A percentile compares a stretch with the other conserved stretches of the same genome.
These are phyloP conservation scores for Trypoxylon attenuatum DNA, from an alignment of 2,888 invertebrate genomes.

Conservation along the genomic window DNA sequence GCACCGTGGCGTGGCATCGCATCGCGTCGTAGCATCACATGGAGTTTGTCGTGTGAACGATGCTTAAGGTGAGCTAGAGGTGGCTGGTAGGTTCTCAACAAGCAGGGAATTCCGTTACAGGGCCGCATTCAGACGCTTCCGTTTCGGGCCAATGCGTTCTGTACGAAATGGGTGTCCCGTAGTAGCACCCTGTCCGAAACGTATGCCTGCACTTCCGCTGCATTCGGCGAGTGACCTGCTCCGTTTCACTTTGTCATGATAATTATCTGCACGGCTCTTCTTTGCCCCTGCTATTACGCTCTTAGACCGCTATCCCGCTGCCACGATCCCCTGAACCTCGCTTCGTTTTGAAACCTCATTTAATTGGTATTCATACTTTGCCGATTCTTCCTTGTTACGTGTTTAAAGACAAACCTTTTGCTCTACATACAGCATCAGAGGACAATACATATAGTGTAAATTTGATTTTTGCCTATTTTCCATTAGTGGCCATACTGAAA, in stretches of 20 bases:
- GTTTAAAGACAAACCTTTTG: too few relatives aligned
- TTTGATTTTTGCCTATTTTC: too few relatives aligned
- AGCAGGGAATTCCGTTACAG: constrained; percentile 56
- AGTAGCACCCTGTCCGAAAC: constrained; percentile 30
- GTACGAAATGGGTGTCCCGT: constrained; percentile 37
- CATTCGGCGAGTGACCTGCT: constrained; percentile 34
- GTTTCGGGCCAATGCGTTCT: constrained; percentile 42
- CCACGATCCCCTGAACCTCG: too few relatives aligned
- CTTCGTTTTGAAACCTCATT: too few relatives aligned
- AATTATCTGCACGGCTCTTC: constrained; percentile 60
- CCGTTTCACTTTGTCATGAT: constrained; percentile 44
- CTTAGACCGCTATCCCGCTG: constrained; percentile 13
- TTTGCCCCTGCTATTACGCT: constrained; percentile 17
- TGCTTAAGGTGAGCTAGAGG: constrained; percentile 42
- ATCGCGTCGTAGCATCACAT: constrained; percentile 15
- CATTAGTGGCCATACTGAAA: too few relatives aligned
- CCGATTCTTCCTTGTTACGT: too few relatives aligned
- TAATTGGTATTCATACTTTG: too few relatives aligned
- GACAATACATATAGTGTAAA: too few relatives aligned
- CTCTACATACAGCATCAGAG: too few relatives aligned
- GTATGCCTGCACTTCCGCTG: constrained; percentile 40
- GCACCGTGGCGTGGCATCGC: constrained; percentile 7
- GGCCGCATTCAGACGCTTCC: constrained; percentile 51
- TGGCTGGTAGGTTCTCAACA: constrained; percentile 36
- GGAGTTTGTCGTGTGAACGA: constrained; percentile 37